These are phyloP conservation scores for Melanostoma mellinum DNA, from an alignment of 2,888 invertebrate genomes.

Conservation along the genomic window DNA sequence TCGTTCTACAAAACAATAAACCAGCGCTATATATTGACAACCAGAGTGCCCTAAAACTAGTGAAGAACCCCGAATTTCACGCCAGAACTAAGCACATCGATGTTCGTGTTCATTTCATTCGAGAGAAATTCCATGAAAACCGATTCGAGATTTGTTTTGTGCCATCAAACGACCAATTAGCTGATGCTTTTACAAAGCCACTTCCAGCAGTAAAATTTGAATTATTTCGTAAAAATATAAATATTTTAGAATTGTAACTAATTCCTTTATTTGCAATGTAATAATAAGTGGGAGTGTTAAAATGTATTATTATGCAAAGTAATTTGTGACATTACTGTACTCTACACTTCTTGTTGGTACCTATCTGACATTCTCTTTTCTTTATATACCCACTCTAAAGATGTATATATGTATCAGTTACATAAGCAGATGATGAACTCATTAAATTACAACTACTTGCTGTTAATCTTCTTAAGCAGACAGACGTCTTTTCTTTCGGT, in stretches of 20 bases:
- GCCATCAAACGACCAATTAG: conserved; percentile 9
- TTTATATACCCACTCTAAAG: too few species aligned
- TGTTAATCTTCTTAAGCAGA: too few species aligned
- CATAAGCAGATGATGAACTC: too few species aligned
- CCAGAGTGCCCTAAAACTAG: conserved; percentile 70
- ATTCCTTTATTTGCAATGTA: neutral
- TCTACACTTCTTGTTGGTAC: too few species aligned
- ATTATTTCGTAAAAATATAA: conserved; percentile 24
- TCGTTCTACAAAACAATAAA: conserved; percentile 1
- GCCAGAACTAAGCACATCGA: conserved; percentile 47
- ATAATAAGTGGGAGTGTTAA: conserved; percentile 28
- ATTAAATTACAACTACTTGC: too few species aligned
- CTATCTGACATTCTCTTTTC: too few species aligned
- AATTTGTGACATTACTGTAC: neutral
- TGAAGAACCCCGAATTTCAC: conserved; percentile 74
- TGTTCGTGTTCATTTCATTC: conserved; percentile 16
- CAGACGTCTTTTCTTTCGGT: too few species aligned
- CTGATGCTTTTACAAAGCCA: conserved; percentile 22
- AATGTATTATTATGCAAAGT: conserved; percentile 9
- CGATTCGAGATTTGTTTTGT: conserved; percentile 18
- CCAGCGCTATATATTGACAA: conserved; percentile 70
- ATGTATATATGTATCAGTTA: too few species aligned
- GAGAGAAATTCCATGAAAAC: conserved; percentile 8
- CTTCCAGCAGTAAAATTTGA: conserved; percentile 15
- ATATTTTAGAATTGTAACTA: conserved; percentile 23